A percentile compares a stretch with the other conserved stretches of the same genome.
Evolutionary conservation across 1,140 invertebrate species (phyloP).

Genomic region (Aphis gossypii): DNA sequence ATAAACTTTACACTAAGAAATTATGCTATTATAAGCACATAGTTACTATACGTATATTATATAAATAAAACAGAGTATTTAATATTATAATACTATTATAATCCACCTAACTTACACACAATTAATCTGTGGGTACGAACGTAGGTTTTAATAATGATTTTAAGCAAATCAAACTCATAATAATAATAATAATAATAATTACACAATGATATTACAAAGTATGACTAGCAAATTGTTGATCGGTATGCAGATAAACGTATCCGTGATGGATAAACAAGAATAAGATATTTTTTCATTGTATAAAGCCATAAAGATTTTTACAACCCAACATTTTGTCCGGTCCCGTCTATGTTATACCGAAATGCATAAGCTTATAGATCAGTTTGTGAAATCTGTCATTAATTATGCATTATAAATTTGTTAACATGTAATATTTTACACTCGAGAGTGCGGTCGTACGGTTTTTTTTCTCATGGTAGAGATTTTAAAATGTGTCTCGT

Average conservation of each 20-base stretch:
- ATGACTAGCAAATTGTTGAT: background rate
- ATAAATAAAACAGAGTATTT: too few species aligned
- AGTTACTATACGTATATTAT: too few species aligned
- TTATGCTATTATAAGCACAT: background rate
- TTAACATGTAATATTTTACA: conserved; percentile 28
- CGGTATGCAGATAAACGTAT: background rate
- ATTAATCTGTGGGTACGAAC: too few species aligned
- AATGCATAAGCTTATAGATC: background rate
- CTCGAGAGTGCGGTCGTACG: background rate
- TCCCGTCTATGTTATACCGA: background rate
- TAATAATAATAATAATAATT: too few species aligned
- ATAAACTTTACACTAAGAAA: background rate
- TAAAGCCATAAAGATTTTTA: background rate
- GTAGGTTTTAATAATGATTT: too few species aligned
- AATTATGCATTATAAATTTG: conserved; percentile 24
- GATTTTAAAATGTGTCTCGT: conserved; percentile 39
- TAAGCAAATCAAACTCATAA: too few species aligned
- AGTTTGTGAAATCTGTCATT: conserved; percentile 28
- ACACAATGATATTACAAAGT: background rate
- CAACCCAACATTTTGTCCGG: background rate
- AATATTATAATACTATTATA: too few species aligned
- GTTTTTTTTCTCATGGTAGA: conserved; percentile 26
- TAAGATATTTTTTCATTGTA: background rate
- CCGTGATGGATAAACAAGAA: background rate
- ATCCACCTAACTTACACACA: too few species aligned